Percentiles rank a stretch among this genome's conserved stretches.
Conservation (phyloP, 2,888 invertebrate species). For the Cantharis rufa region DNA sequence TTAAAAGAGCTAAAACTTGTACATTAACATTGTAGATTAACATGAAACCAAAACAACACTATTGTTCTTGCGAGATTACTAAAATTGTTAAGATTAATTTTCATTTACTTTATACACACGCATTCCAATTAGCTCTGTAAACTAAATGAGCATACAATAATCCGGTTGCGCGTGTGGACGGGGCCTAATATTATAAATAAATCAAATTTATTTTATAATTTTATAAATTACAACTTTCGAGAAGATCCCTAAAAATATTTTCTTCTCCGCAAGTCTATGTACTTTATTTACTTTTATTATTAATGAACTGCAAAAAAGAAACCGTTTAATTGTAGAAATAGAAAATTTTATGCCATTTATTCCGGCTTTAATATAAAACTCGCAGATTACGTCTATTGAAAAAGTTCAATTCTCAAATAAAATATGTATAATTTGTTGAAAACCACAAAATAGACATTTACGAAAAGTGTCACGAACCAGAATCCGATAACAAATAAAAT, state of each 20-base stretch:
- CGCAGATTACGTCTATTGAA: slow-evolving; percentile 4
- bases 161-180: not conserved
- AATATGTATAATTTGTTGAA: slow-evolving; percentile 53
- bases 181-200: too few relatives aligned
- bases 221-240: too few relatives aligned
- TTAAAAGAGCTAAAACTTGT: not conserved
- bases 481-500: slow-evolving; percentile 58
- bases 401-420: slow-evolving; percentile 33
- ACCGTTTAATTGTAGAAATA: not conserved
- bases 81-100: not conserved
- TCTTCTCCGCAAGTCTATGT: too few relatives aligned
- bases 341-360: not conserved
- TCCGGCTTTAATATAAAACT: not conserved
- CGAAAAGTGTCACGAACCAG: slow-evolving; percentile 55
- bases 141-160: not conserved
- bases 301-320: too few relatives aligned
- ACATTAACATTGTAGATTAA: not conserved
- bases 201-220: too few relatives aligned
- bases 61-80: not conserved
- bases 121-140: not conserved
- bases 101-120: not conserved
- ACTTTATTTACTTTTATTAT: too few relatives aligned
- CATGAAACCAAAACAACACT: not conserved
- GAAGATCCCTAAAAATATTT: too few relatives aligned
- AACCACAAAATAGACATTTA: slow-evolving; percentile 53